Conservation (phyloP, 2,797 vertebrate genomes). For the Rachycentron canadum region DNA sequence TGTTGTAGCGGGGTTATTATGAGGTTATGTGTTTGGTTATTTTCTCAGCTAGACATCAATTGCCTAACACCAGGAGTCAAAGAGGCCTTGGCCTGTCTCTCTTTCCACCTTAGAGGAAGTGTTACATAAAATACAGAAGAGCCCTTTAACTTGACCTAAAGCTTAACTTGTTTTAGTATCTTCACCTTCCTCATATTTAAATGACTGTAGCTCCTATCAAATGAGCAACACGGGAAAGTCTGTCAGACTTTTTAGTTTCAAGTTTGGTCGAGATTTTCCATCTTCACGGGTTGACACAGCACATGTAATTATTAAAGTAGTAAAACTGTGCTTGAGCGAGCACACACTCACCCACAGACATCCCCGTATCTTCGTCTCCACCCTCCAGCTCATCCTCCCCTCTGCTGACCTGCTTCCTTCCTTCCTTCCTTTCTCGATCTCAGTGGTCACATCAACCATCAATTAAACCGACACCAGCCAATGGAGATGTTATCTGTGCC, state of each 20-base stretch:
- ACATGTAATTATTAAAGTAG: conserved; percentile 5
- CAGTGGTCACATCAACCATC: conserved; percentile 65
- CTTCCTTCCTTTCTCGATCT: conserved; percentile 40
- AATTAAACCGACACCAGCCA: conserved; percentile 63
- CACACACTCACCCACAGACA: conserved; percentile 49
- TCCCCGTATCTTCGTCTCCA: conserved; percentile 56
- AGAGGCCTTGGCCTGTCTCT: too few relatives aligned
- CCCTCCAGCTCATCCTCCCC: conserved; percentile 33
- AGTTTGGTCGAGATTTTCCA: background rate
- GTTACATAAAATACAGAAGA: background rate
- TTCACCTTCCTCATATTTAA: background rate
- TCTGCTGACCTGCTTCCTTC: conserved; percentile 53
- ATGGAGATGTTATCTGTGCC: conserved; percentile 65
- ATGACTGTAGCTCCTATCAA: too few relatives aligned
- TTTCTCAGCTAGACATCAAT: background rate
- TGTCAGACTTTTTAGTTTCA: background rate
- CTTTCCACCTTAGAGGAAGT: too few relatives aligned
- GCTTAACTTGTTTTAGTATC: conserved; percentile 10
- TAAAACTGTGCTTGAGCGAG: conserved; percentile 66
- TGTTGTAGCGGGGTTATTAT: too few relatives aligned
- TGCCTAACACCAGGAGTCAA: too few relatives aligned
- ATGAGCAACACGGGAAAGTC: background rate
- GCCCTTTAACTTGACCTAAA: background rate
- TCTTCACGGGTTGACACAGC: conserved; percentile 4
- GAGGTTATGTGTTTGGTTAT: background rate